Conservation (phyloP, 2,797 vertebrate species). For the Halcyon badia region DNA sequence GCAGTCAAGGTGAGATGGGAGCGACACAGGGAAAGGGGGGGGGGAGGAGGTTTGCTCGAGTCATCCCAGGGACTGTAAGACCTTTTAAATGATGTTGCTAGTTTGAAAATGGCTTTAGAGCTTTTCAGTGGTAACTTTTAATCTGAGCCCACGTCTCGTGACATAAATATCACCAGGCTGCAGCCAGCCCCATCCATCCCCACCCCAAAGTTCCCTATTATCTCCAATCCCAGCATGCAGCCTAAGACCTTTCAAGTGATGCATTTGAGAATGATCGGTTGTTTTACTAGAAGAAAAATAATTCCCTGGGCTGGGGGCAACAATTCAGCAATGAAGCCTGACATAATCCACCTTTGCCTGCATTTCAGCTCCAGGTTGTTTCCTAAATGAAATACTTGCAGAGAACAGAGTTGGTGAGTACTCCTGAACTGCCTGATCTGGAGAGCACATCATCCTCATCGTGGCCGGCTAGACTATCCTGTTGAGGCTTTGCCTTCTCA, state of each 20-base stretch:
- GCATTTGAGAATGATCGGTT: neutral
- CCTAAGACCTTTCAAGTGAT: conserved; percentile 25
- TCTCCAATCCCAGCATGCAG: neutral
- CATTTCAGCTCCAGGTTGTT: neutral
- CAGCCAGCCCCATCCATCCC: neutral
- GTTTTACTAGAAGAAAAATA: neutral
- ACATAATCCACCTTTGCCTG: neutral
- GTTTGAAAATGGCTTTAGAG: conserved; percentile 10
- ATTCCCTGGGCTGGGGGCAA: neutral
- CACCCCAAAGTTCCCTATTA: neutral
- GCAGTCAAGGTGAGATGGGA: conserved; percentile 30
- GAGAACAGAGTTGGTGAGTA: neutral
- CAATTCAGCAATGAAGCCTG: neutral
- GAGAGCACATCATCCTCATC: accelerated
- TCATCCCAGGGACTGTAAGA: neutral
- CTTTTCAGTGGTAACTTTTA: conserved; percentile 6
- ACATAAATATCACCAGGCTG: conserved; percentile 32
- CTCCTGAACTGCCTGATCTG: neutral
- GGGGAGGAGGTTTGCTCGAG: neutral
- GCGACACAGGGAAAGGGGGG: neutral
- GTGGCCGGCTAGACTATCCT: accelerated
- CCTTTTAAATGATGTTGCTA: neutral
- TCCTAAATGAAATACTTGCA: neutral
- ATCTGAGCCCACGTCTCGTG: neutral
- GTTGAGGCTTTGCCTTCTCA: neutral